phyloP scores from a whole-genome alignment of 2,797 vertebrate species.

The Hapalemur alaotrensis region DNA sequence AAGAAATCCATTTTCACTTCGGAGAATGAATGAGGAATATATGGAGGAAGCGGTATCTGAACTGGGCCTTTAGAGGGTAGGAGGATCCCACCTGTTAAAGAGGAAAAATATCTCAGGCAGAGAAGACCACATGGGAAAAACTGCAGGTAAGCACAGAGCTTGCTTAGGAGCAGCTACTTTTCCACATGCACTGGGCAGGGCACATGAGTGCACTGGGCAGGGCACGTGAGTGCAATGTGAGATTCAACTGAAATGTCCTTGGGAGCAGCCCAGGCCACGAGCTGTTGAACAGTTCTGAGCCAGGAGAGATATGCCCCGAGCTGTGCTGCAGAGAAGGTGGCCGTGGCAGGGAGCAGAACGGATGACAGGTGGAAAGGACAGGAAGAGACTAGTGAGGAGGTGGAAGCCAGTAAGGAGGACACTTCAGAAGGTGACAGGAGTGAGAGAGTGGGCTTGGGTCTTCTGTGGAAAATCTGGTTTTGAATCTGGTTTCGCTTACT shows the following conservation, averaged over 20 bases:
- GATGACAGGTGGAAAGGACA: background rate
- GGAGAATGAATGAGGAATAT: background rate
- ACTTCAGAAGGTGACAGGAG: background rate
- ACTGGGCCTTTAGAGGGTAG: background rate
- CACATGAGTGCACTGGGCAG: background rate
- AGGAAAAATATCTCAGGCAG: background rate
- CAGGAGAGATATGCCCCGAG: background rate
- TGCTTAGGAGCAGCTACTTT: background rate
- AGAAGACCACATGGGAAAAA: background rate
- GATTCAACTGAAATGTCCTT: background rate
- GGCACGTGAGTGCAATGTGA: accelerated
- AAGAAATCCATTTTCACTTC: background rate
- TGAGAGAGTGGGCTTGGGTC: background rate
- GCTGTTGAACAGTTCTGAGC: background rate
- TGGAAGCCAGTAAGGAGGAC: background rate
- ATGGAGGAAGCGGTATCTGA: background rate
- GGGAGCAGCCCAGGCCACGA: background rate
- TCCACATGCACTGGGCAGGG: background rate
- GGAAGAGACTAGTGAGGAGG: background rate
- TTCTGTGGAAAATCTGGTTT: background rate
- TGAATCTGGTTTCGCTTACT: background rate
- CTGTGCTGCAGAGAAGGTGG: background rate
- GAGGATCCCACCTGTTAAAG: background rate
- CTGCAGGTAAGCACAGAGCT: background rate
- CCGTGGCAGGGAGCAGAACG: background rate